These are phyloP conservation scores for Eremobia ochroleuca DNA, from an alignment of 2,888 invertebrate species.

Conservation along the genomic window DNA sequence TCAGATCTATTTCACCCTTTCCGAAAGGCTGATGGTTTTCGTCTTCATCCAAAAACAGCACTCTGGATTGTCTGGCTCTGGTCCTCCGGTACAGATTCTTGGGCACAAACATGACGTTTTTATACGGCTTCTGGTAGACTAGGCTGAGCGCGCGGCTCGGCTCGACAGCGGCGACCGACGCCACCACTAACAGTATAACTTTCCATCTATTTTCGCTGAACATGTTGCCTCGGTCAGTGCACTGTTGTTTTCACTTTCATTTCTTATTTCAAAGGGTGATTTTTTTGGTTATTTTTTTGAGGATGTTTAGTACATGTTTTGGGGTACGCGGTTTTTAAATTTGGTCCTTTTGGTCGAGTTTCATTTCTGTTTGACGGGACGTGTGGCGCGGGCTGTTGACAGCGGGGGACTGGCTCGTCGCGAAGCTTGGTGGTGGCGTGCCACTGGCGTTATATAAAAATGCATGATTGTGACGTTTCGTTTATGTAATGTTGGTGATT, in stretches of 20 bases:
- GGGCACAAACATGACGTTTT: constrained; percentile 85
- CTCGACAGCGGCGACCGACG: constrained; percentile 83
- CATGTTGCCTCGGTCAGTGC: constrained; percentile 89
- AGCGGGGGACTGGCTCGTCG: constrained; percentile 65
- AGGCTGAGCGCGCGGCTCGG: constrained; percentile 85
- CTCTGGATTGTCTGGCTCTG: constrained; percentile 77
- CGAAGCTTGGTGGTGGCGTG: constrained; percentile 48
- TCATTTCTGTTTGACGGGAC: constrained; percentile 72
- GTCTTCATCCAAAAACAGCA: constrained; percentile 85
- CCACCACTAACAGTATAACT: constrained; percentile 85
- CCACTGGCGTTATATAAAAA: constrained; percentile 75
- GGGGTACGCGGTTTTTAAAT: constrained; percentile 60
- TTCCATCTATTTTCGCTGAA: constrained; percentile 88
- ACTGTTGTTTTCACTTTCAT: constrained; percentile 88
- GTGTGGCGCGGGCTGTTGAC: constrained; percentile 66
- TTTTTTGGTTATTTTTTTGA: constrained; percentile 64
- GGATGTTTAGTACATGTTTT: constrained; percentile 74
- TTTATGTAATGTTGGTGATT: constrained; percentile 75
- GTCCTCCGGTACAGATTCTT: constrained; percentile 77
- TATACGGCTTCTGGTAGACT: constrained; percentile 81
- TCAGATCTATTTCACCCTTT: constrained; percentile 86
- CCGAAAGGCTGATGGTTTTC: constrained; percentile 82
- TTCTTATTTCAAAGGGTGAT: constrained; percentile 68
- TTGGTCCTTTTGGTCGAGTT: constrained; percentile 62
- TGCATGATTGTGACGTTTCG: constrained; percentile 73